Evolutionary conservation across 2,888 invertebrate genomes (phyloP), one percentile per base, ranked within the genome.

Genomic region (Drepanosiphum platanoidis): DNA sequence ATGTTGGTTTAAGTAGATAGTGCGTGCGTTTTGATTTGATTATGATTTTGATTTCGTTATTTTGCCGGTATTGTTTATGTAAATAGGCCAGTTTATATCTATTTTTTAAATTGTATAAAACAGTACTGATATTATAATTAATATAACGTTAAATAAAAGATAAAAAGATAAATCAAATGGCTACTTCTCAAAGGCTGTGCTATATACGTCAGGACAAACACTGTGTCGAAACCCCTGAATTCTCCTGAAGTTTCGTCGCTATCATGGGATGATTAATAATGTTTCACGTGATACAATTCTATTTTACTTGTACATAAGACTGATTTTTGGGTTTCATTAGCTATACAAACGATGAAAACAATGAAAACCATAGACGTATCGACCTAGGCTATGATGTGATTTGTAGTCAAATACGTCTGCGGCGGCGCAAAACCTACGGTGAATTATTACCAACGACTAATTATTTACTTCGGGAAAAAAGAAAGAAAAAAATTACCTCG

Each of bases 1-100:
- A 83, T 83, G 83, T 83, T 83, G 74, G 46, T 83, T 83, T 83
- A 82, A 68, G 83, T 83, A 83, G 83, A 83, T 83, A 83, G 83
- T 75, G 83, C 74, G 83, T 83, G 83, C 75, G 75, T 83, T 83
- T 83, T 83, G 66, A 66, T 74, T 83, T 81, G 34, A 71, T 80
- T 71, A 81, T 81, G 70, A 58, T 75, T n/a, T 75, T 86, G 27
- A 79, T 79, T 79, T 71, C 52, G 46, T 79, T 79, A 80, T 80
- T 86, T 79, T 79, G 79, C 71, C 86, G 79, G 70, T 86, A 86
- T 86, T 86, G 34, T 86, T 80, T 86, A 79, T 72, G 79, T 79
- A 78, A 68, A 86, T 72, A 86, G 79, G 79, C 71, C 80, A 86
- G 39, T 86, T 86, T 64, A 86, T 32, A 72, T 80, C 64, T 80